Evolutionary conservation across 2,113 vertebrate genomes (phyloP).

Genomic region (Scopus umbretta): DNA sequence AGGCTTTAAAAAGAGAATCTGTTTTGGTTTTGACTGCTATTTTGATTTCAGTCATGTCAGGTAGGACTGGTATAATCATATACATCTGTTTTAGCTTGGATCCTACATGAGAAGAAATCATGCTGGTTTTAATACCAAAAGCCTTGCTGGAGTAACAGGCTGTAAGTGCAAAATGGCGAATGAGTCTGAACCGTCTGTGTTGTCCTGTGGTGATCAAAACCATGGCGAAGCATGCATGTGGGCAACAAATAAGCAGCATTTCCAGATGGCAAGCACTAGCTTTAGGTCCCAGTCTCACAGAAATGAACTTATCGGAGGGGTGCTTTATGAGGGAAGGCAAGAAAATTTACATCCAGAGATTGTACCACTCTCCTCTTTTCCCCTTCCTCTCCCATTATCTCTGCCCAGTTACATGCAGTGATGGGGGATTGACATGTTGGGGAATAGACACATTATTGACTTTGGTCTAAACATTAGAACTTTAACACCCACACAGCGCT

Average conservation of each 20-base stretch:
- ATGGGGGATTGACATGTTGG: no score
- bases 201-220: not conserved
- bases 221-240: accelerated
- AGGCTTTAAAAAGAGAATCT: not conserved
- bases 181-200: not conserved
- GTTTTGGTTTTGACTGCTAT: not conserved
- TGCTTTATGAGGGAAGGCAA: not conserved
- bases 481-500: not conserved
- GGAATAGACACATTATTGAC: not conserved
- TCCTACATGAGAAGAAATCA: not conserved
- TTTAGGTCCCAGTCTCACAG: not conserved
- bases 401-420: not conserved
- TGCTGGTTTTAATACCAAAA: not conserved
- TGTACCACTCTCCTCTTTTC: no score
- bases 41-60: not conserved
- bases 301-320: not conserved
- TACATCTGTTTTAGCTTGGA: not conserved
- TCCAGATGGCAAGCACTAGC: not conserved
- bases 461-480: no score
- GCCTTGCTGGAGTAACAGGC: not conserved
- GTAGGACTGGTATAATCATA: not conserved
- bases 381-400: not conserved
- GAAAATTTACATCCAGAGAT: not conserved
- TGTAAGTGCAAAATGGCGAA: not conserved
- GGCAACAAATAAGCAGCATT: not conserved